Evolutionary conservation across 1,140 invertebrate species (phyloP).

Genomic region (Galleria mellonella): DNA sequence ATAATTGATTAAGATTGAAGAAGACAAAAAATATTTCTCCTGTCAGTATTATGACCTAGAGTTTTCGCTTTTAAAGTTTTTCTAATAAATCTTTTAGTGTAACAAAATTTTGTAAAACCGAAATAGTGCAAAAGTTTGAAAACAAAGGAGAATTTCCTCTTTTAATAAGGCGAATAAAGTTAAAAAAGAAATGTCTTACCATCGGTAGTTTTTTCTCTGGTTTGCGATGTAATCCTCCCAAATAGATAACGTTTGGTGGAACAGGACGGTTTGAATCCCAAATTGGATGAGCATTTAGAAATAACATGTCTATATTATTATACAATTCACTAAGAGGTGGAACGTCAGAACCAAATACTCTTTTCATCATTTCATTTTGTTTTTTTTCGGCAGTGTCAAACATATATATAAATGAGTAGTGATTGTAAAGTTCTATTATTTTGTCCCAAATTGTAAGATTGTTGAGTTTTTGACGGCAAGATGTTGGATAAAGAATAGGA

Average conservation of each 20-base stretch:
- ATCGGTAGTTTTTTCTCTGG: conserved; percentile 41
- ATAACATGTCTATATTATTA: conserved; percentile 53
- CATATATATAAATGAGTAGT: conserved; percentile 2
- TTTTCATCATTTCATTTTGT: conserved; percentile 8
- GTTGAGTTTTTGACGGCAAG: not conserved
- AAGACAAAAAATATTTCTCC: too few species aligned
- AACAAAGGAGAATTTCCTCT: conserved; percentile 33
- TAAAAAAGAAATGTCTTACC: conserved; percentile 16
- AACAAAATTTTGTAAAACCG: too few species aligned
- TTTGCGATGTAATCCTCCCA: conserved; percentile 62
- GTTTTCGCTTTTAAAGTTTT: too few species aligned
- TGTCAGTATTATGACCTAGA: too few species aligned
- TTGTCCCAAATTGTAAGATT: conserved; percentile 18
- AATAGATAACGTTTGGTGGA: conserved; percentile 73
- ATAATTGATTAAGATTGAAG: too few species aligned
- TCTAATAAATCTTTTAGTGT: too few species aligned
- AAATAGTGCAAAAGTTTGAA: too few species aligned
- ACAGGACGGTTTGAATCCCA: conserved; percentile 65
- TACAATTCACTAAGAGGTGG: conserved; percentile 47
- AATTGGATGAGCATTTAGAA: conserved; percentile 75
- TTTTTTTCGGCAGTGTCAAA: conserved; percentile 1
- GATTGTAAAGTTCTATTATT: conserved; percentile 11
- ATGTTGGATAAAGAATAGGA: conserved; percentile 30
- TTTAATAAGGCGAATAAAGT: too few species aligned
- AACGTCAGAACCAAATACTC: conserved; percentile 50